A percentile compares a stretch with the other conserved stretches of the same genome.
phyloP scores from a whole-genome alignment of 2,113 vertebrate genomes.

The Stigmatopora argus region DNA sequence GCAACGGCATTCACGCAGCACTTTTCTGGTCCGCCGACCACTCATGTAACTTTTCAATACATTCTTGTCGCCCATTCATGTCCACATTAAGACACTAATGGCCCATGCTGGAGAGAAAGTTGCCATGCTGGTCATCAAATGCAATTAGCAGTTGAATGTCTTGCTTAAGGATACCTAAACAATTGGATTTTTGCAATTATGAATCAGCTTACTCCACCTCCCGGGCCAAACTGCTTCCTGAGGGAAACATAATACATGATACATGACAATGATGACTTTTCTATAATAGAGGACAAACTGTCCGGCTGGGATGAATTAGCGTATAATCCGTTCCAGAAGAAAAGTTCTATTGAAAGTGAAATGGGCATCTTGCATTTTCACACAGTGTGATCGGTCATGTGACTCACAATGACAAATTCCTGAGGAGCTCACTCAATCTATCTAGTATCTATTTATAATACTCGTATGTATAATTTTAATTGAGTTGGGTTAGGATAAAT shows the following conservation, averaged over 20 bases:
- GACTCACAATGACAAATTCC: not conserved
- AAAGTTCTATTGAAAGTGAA: not conserved
- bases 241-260: not conserved
- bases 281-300: not conserved
- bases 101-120: not conserved
- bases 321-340: not conserved
- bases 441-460: not conserved
- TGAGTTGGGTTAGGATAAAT: not conserved
- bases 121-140: not conserved
- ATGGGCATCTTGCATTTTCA: not conserved
- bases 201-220: not conserved
- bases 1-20: not conserved
- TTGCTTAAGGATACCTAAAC: constrained; percentile 1
- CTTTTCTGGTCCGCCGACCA: not conserved
- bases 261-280: not conserved
- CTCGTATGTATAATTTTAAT: not conserved
- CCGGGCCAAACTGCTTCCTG: not conserved
- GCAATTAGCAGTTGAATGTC: not conserved
- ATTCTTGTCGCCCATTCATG: not conserved
- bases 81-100: constrained; percentile 3
- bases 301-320: not conserved
- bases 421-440: not conserved
- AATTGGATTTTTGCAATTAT: not conserved
- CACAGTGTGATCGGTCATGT: not conserved
- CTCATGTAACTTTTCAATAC: not conserved